These are phyloP conservation scores for Agonopterix alstromeriana DNA, from an alignment of 2,888 invertebrate genomes.

Conservation along the genomic window DNA sequence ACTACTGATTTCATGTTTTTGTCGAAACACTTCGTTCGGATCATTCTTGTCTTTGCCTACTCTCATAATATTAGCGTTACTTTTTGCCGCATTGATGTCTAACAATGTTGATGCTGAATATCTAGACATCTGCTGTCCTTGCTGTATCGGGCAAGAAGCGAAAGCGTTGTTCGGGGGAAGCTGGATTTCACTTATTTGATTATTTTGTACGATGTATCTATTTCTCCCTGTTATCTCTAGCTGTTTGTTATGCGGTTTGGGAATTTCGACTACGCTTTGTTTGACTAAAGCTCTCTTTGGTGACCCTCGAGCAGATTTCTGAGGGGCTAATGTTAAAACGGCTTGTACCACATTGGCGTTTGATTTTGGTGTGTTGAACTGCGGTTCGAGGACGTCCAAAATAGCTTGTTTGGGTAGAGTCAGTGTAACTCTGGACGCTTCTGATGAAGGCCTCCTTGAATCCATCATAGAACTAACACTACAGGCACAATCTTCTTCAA, in stretches of 20 bases:
- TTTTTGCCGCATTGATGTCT: conserved; percentile 56
- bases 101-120: conserved; percentile 78
- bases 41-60: conserved; percentile 45
- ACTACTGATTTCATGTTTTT: conserved; percentile 60
- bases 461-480: conserved; percentile 81
- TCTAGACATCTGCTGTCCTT: conserved; percentile 70
- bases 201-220: conserved; percentile 71
- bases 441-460: conserved; percentile 76
- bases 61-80: conserved; percentile 37
- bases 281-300: conserved; percentile 66
- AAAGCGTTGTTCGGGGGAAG: conserved; percentile 61
- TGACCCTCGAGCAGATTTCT: conserved; percentile 62
- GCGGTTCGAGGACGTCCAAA: conserved; percentile 75
- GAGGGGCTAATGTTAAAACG: conserved; percentile 79
- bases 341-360: conserved; percentile 77
- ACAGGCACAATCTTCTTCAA: conserved; percentile 81
- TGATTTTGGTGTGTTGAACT: conserved; percentile 71
- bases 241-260: conserved; percentile 61
- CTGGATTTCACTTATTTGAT: conserved; percentile 72
- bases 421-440: conserved; percentile 72
- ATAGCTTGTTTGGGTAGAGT: conserved; percentile 68
- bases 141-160: conserved; percentile 60
- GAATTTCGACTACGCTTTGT: conserved; percentile 59
- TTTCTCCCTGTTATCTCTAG: conserved; percentile 67
- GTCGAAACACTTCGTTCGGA: conserved; percentile 44